Percentiles rank a stretch among this genome's conserved stretches.
Evolutionary conservation across 2,113 vertebrate species (phyloP).

Genomic region (Dunckerocampus dactyliophorus): DNA sequence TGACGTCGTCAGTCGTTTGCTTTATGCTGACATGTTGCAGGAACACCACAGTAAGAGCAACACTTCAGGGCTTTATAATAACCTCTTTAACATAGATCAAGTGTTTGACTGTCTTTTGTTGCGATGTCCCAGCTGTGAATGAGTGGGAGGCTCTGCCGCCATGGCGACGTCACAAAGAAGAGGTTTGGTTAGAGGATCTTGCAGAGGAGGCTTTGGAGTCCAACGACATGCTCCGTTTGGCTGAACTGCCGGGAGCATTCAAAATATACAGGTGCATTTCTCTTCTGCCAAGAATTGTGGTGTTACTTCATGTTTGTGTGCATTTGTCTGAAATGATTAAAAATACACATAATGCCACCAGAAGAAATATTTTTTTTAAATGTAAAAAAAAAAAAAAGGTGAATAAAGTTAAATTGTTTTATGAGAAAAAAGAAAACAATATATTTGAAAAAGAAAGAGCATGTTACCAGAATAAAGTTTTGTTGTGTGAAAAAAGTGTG

Average conservation of each 20-base stretch:
- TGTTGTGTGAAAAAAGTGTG: no score
- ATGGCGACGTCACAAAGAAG: constrained; percentile 52
- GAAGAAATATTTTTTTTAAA: no score
- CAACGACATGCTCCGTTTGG: constrained; percentile 58
- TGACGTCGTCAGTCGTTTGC: constrained; percentile 55
- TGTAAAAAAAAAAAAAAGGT: no score
- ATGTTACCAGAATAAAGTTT: no score
- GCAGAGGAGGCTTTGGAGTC: constrained; percentile 58
- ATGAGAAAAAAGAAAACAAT: neutral
- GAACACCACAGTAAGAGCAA: constrained; percentile 56
- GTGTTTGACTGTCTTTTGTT: constrained; percentile 6
- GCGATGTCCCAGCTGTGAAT: constrained; percentile 40
- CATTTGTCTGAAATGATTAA: no score
- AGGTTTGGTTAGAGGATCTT: constrained; percentile 51
- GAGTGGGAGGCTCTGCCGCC: constrained; percentile 60
- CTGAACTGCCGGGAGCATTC: constrained; percentile 70
- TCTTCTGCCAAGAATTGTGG: neutral
- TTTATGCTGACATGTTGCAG: constrained; percentile 73
- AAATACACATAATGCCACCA: no score
- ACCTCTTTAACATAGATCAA: neutral
- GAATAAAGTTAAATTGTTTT: no score
- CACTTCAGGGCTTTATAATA: neutral
- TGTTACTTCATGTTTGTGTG: no score
- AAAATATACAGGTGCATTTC: constrained; percentile 64
- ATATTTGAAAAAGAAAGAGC: neutral